phyloP scores from a whole-genome alignment of 2,888 invertebrate species.

The Cephus nigrinus region DNA sequence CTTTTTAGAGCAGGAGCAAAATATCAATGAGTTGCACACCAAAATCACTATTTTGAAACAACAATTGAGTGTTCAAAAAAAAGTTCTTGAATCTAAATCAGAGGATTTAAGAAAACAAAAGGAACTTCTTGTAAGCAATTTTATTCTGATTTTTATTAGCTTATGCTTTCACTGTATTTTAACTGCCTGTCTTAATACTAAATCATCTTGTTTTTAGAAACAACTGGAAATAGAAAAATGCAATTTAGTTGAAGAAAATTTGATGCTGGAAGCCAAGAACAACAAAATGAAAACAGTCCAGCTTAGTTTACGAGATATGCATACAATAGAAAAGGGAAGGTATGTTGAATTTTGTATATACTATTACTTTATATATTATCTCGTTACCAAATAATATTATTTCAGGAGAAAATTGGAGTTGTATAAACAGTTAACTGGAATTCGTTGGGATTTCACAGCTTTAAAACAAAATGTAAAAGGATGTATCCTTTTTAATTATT shows the following conservation, averaged over 20 bases:
- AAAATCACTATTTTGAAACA: background rate
- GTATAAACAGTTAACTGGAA: slow-evolving; percentile 40
- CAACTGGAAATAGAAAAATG: slow-evolving; percentile 33
- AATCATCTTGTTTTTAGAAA: slow-evolving; percentile 25
- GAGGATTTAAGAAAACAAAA: background rate
- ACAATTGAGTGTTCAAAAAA: background rate
- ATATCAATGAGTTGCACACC: background rate
- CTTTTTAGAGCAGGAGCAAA: background rate
- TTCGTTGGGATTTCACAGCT: slow-evolving; percentile 41
- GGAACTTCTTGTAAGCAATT: background rate
- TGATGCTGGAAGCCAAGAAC: slow-evolving; percentile 26
- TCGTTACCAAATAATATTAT: slow-evolving; percentile 9
- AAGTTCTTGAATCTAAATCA: background rate
- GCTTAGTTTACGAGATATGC: slow-evolving; percentile 33
- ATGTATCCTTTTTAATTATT: slow-evolving; percentile 36
- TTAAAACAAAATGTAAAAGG: slow-evolving; percentile 32
- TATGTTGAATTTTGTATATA: slow-evolving; percentile 16
- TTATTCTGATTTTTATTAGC: background rate
- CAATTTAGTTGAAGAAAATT: slow-evolving; percentile 28
- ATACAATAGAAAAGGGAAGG: slow-evolving; percentile 35
- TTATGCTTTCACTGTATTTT: background rate
- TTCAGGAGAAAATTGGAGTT: slow-evolving; percentile 36
- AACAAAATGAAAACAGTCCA: slow-evolving; percentile 31
- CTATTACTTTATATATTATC: background rate
- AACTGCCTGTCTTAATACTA: background rate